Conservation (phyloP, 2,113 vertebrate species). For the Lethenteron reissneri region DNA sequence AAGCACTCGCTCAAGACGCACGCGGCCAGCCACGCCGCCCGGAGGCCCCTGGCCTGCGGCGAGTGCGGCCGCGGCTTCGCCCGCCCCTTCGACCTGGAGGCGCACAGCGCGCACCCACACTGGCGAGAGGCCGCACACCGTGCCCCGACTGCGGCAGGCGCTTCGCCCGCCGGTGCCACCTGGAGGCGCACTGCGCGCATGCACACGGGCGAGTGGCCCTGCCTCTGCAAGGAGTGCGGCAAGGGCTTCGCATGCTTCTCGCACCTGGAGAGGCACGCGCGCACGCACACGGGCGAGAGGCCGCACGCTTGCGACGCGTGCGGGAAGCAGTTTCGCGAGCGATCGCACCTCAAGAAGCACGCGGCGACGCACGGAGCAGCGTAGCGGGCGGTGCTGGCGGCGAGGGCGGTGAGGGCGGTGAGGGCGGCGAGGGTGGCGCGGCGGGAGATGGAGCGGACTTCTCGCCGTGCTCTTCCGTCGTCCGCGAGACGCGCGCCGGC, state of each 20-base stretch:
- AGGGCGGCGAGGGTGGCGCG: too few species aligned
- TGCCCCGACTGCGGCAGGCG: conserved; percentile 24
- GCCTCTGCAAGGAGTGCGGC: conserved; percentile 18
- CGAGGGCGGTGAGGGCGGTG: background rate
- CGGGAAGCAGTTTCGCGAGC: conserved; percentile 13
- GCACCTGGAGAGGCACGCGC: conserved; percentile 18
- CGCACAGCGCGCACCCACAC: background rate
- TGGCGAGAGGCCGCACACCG: conserved; percentile 21
- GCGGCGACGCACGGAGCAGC: background rate
- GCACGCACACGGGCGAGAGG: conserved; percentile 18
- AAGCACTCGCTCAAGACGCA: conserved; percentile 17
- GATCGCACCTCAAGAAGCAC: background rate
- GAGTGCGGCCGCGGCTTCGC: background rate
- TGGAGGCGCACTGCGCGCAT: conserved; percentile 22
- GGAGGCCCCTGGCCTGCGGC: background rate
- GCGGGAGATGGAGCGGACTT: too few species aligned
- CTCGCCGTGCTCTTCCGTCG: too few species aligned
- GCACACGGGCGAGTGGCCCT: conserved; percentile 18
- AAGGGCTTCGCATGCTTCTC: conserved; percentile 19
- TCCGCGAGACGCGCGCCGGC: too few species aligned
- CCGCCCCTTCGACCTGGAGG: background rate
- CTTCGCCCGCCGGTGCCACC: conserved; percentile 23
- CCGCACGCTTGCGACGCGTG: conserved; percentile 15
- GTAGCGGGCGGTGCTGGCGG: too few species aligned
- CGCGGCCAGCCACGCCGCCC: background rate